Evolutionary conservation across 30 jellyfish, hydroid and myxozoan species (phyloP).

Genomic region (Nemopilema nomurai): DNA sequence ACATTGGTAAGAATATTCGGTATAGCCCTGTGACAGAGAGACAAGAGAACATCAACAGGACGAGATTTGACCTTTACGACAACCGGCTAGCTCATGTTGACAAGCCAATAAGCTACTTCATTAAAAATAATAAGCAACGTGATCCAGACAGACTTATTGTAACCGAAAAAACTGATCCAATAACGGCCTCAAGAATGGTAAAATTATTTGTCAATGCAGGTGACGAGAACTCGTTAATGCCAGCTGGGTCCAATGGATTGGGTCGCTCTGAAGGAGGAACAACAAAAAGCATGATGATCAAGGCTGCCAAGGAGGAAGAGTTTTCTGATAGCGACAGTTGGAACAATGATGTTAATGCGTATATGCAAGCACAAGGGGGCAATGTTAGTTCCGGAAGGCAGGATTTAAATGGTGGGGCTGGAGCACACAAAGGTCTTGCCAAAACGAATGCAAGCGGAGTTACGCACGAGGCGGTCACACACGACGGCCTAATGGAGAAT

Average conservation of each 20-base stretch:
- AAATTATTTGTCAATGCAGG: slow-evolving; percentile 66
- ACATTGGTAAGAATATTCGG: neutral
- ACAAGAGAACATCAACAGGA: slow-evolving; percentile 14
- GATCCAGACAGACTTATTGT: slow-evolving; percentile 56
- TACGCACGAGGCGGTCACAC: neutral
- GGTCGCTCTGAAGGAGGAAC: slow-evolving; percentile 12
- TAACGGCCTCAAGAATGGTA: slow-evolving; percentile 46
- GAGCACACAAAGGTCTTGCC: neutral
- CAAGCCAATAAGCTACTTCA: slow-evolving; percentile 42
- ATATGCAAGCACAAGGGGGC: neutral
- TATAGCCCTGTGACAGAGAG: neutral
- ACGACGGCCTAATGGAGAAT: neutral
- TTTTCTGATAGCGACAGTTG: slow-evolving; percentile 7
- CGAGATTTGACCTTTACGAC: slow-evolving; percentile 59
- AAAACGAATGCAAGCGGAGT: neutral
- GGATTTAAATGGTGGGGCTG: neutral
- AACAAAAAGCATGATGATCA: slow-evolving; percentile 3
- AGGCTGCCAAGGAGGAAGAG: slow-evolving; percentile 1
- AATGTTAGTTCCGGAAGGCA: neutral
- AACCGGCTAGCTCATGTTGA: slow-evolving; percentile 55
- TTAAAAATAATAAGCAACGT: slow-evolving; percentile 5
- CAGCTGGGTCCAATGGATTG: slow-evolving; percentile 28
- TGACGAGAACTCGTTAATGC: slow-evolving; percentile 46
- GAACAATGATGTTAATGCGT: slow-evolving; percentile 3
- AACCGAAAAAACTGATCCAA: slow-evolving; percentile 57